Base-by-base conservation (phyloP, 1,140 invertebrate species). In the Cherax quadricarinatus region DNA sequence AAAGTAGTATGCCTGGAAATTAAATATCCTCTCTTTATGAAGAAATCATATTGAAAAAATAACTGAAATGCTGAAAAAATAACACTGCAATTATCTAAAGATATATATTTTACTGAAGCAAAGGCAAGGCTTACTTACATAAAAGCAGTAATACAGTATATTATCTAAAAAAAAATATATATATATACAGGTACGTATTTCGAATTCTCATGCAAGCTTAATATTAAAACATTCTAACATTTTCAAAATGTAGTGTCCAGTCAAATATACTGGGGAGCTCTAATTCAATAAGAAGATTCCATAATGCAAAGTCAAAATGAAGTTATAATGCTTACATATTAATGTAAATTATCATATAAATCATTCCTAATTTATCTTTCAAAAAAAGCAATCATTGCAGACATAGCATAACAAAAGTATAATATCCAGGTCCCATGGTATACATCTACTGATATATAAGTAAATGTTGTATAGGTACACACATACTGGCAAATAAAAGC, bases 1-100 rank as follows among this genome's bases (percentile, higher is more conserved):
- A 86, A 91, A 91, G 48, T 62, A 48, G n/a, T 79, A 60, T 90
- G n/a, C 48, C 81, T 66, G 80, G 30, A 79, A 79, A 88, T 88
- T 21, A 78, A 80, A 80, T 51, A 80, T 88, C 78, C 84, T 49
- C 48, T 78, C n/a, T 80, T 60, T 80, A 24, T 62, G 41, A 62
- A 85, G 83, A 85, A 85, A 85, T 48, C 41, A 66, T 66, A 48
- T 84, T 84, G 24, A 85, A 70, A 62, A 83, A 84, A 30, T 70
- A 85, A 24, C 0, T 3, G 30, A 57, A 75, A 75, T 21, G 21
- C 24, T 75, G 70, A 75, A 75, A 41, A 75, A 75, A 75, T 75
- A 75, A 24, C 70, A 75, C 70, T 75, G 70, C n/a, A 21, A 75
- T 75, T 30, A 75, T 30, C 70, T 75, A 75, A 75, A 75, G 24